Evolutionary conservation across 1,140 invertebrate species (phyloP).

Genomic region (Macrobrachium rosenbergii): DNA sequence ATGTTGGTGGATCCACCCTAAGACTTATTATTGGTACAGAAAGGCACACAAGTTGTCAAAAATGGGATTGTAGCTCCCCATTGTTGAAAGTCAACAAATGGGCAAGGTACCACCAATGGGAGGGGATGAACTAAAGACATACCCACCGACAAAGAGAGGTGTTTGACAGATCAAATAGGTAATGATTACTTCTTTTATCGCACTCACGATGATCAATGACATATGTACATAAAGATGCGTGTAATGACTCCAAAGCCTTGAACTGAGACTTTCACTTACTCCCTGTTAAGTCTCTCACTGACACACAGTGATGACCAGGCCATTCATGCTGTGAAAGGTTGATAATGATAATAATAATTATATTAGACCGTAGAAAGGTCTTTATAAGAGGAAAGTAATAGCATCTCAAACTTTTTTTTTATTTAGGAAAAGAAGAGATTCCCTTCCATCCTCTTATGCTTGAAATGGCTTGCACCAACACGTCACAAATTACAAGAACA

Average conservation of each 20-base stretch:
- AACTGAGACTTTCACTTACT: constrained; percentile 55
- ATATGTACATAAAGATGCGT: constrained; percentile 61
- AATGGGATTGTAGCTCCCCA: constrained; percentile 51
- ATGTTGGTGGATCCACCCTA: constrained; percentile 36
- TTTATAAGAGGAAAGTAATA: background rate
- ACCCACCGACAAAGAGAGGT: constrained; percentile 33
- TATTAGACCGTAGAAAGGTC: constrained; percentile 33
- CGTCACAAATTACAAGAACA: constrained; percentile 2
- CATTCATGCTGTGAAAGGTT: constrained; percentile 51
- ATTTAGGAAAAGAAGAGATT: background rate
- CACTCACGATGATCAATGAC: constrained; percentile 62
- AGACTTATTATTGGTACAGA: constrained; percentile 56
- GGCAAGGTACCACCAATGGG: constrained; percentile 43
- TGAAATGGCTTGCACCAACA: background rate
- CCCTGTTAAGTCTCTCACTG: constrained; percentile 26
- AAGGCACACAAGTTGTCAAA: constrained; percentile 64
- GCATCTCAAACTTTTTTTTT: background rate
- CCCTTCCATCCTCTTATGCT: background rate
- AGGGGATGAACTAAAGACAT: constrained; percentile 46
- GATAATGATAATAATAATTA: constrained; percentile 24
- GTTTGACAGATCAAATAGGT: constrained; percentile 44
- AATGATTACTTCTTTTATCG: constrained; percentile 42
- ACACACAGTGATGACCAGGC: constrained; percentile 36
- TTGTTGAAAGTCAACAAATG: constrained; percentile 41
- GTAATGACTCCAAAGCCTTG: constrained; percentile 62